Conservation (phyloP, 2,888 invertebrate species). For the Parnassius mnemosyne region DNA sequence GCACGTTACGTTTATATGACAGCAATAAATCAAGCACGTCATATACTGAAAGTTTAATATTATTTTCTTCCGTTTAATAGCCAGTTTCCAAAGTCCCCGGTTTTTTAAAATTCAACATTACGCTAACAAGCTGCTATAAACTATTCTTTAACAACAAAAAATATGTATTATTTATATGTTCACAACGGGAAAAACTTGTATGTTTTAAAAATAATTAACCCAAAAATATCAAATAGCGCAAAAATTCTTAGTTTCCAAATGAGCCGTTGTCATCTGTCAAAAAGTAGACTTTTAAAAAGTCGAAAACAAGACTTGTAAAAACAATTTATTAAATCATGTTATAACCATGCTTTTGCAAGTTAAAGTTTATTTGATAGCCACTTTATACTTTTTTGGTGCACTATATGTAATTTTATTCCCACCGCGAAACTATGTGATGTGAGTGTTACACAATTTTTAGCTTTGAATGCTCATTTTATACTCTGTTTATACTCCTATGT, state of each 20-base stretch:
- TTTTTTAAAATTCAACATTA: neutral
- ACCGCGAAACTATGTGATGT: conserved; percentile 65
- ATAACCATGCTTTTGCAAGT: conserved; percentile 62
- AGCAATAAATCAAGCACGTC: conserved; percentile 16
- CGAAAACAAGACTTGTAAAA: neutral
- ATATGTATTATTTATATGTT: too few species aligned
- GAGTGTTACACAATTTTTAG: neutral
- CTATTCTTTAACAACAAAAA: too few species aligned
- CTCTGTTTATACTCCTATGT: too few species aligned
- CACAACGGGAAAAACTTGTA: too few species aligned
- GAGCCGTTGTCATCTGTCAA: neutral
- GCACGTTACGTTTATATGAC: conserved; percentile 5
- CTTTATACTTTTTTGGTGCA: conserved; percentile 59
- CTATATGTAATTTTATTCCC: conserved; percentile 65
- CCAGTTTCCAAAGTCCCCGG: conserved; percentile 15
- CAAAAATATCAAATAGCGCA: too few species aligned
- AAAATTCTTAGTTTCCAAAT: too few species aligned
- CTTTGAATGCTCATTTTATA: neutral
- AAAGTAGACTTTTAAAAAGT: neutral
- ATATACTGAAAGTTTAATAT: neutral
- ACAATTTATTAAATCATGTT: neutral
- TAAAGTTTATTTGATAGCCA: conserved; percentile 61
- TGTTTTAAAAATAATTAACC: too few species aligned
- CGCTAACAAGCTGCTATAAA: too few species aligned
- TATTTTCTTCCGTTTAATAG: conserved; percentile 10